Percentiles rank a stretch among this genome's conserved stretches.
These are phyloP conservation scores for Buteo buteo DNA, from an alignment of 2,113 vertebrate genomes.

Conservation along the genomic window DNA sequence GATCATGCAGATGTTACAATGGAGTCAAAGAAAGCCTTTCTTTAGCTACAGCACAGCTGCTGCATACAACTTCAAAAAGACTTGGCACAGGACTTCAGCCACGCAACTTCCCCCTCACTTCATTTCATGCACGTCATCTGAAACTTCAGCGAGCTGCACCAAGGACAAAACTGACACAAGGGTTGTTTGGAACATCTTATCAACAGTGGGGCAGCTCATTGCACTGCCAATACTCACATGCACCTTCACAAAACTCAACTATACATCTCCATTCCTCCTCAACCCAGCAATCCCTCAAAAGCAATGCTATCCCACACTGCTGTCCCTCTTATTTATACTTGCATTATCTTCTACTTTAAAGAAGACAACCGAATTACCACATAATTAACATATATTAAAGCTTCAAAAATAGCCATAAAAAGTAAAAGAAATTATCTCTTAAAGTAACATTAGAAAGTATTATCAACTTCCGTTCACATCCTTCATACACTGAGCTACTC, in stretches of 20 bases:
- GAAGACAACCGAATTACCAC: background rate
- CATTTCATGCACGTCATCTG: background rate
- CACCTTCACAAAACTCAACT: background rate
- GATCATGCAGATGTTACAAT: constrained; percentile 32
- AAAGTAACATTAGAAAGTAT: background rate
- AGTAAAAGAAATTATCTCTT: background rate
- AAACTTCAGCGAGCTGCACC: background rate
- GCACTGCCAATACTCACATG: background rate
- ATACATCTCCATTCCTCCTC: background rate
- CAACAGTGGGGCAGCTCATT: background rate
- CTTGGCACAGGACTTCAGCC: constrained; percentile 43
- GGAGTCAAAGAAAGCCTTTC: constrained; percentile 42
- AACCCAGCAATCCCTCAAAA: background rate
- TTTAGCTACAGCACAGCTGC: constrained; percentile 55
- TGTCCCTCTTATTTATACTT: background rate
- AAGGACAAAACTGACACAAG: background rate
- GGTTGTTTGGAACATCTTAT: background rate
- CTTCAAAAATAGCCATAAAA: background rate
- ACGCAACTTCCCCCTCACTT: constrained; percentile 24
- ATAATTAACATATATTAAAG: background rate
- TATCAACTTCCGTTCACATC: background rate
- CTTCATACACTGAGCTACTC: background rate
- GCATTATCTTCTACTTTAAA: background rate
- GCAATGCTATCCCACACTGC: background rate
- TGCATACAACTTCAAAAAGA: constrained; percentile 38